These are phyloP conservation scores for Sander vitreus DNA, from an alignment of 2,113 vertebrate genomes.

Conservation along the genomic window DNA sequence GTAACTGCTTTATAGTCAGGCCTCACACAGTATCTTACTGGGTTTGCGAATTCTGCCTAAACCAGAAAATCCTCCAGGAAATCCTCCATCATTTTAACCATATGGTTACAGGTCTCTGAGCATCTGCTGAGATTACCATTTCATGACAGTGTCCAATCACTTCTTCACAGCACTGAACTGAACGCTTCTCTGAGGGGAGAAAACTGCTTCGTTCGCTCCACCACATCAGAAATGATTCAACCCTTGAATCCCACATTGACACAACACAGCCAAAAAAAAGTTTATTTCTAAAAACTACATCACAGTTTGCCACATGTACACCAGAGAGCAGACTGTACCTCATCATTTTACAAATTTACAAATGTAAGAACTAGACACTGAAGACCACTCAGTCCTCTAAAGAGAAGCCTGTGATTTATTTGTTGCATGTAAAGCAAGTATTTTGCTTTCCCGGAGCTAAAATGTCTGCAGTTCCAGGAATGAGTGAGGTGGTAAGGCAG, in stretches of 20 bases:
- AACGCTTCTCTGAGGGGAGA: slow-evolving; percentile 8
- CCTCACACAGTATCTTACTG: slow-evolving; percentile 16
- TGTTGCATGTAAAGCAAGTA: slow-evolving; percentile 23
- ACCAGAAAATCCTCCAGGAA: slow-evolving; percentile 59
- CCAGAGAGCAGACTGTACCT: neutral
- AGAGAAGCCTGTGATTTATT: slow-evolving; percentile 34
- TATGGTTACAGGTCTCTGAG: slow-evolving; percentile 34
- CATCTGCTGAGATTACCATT: slow-evolving; percentile 41
- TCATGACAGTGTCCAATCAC: slow-evolving; percentile 38
- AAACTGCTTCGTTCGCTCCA: slow-evolving; percentile 7
- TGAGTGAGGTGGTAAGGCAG: slow-evolving; percentile 21
- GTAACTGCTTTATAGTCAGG: slow-evolving; percentile 27
- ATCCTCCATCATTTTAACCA: slow-evolving; percentile 47
- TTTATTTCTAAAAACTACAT: neutral
- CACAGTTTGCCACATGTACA: neutral
- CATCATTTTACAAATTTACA: neutral
- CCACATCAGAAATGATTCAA: neutral
- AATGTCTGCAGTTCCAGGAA: slow-evolving; percentile 58
- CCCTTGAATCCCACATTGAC: neutral
- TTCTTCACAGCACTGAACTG: slow-evolving; percentile 11
- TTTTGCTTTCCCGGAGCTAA: slow-evolving; percentile 38
- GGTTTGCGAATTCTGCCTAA: slow-evolving; percentile 34
- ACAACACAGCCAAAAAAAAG: neutral
- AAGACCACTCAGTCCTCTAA: neutral
- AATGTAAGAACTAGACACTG: neutral